Conservation (phyloP, 2,113 vertebrate species). For the Nyctibius bracteatus region DNA sequence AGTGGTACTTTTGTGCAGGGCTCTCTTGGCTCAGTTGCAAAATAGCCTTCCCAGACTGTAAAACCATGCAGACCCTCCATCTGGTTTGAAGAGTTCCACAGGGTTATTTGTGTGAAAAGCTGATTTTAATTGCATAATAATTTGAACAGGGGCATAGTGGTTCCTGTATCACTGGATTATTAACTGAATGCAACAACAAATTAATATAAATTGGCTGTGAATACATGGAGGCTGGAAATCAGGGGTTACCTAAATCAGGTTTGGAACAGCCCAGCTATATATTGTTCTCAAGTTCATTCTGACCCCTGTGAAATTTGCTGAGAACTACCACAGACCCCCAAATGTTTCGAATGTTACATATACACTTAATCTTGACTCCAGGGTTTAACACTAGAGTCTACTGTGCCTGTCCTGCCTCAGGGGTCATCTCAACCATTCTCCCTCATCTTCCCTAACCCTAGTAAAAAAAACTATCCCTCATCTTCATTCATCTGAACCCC, state of each 20-base stretch:
- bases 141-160: not conserved
- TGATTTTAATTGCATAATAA: not conserved
- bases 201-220: not conserved
- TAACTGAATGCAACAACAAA: not conserved
- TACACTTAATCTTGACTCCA: not conserved
- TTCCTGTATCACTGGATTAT: not conserved
- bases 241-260: not conserved
- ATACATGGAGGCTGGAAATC: not conserved
- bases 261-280: not conserved
- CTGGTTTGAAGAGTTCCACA: not conserved
- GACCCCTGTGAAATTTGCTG: not conserved
- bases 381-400: not conserved
- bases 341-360: not conserved
- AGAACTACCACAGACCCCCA: not conserved
- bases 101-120: not conserved
- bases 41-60: not conserved
- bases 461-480: not conserved
- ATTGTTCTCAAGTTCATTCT: not conserved
- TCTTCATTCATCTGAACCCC: not conserved
- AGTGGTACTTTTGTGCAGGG: not conserved
- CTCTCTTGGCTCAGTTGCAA: not conserved
- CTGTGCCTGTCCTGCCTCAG: not conserved
- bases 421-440: not conserved
- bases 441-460: no score
- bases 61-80: rapidly evolving